Evolutionary conservation across 2,113 vertebrate species (phyloP).

Genomic region (Silurus meridionalis): DNA sequence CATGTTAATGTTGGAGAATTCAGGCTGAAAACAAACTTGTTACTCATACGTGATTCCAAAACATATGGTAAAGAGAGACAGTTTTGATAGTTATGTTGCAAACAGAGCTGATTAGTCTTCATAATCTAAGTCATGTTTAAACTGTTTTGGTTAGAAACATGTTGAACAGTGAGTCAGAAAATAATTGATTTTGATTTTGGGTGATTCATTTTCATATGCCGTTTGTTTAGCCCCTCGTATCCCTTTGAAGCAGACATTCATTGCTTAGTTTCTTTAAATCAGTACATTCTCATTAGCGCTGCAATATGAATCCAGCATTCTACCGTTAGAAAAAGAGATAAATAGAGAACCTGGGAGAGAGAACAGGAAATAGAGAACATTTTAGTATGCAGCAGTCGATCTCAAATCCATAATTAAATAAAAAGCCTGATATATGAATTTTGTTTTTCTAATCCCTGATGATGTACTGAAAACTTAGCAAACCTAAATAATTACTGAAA

Average conservation of each 20-base stretch:
- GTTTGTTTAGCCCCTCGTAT: conserved; percentile 67
- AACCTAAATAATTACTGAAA: background rate
- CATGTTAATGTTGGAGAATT: conserved; percentile 4
- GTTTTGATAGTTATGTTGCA: background rate
- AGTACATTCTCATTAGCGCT: conserved; percentile 70
- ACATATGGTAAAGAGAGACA: background rate
- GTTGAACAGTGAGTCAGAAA: conserved; percentile 21
- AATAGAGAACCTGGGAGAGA: background rate
- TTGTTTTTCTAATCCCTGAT: background rate
- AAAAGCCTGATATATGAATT: background rate
- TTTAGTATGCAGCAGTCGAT: background rate
- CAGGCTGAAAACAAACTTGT: conserved; percentile 14
- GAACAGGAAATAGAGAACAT: conserved; percentile 12
- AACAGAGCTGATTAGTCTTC: background rate
- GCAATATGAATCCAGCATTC: conserved; percentile 52
- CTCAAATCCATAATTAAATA: background rate
- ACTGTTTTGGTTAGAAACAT: background rate
- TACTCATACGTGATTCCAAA: background rate
- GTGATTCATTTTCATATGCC: conserved; percentile 69
- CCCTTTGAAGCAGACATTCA: conserved; percentile 65
- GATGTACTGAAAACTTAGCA: background rate
- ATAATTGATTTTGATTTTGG: conserved; percentile 56
- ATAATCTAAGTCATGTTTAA: background rate
- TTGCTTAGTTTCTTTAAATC: conserved; percentile 66
- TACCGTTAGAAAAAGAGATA: background rate